These are phyloP conservation scores for Sciaenops ocellatus DNA, from an alignment of 2,797 vertebrate species.

Conservation along the genomic window DNA sequence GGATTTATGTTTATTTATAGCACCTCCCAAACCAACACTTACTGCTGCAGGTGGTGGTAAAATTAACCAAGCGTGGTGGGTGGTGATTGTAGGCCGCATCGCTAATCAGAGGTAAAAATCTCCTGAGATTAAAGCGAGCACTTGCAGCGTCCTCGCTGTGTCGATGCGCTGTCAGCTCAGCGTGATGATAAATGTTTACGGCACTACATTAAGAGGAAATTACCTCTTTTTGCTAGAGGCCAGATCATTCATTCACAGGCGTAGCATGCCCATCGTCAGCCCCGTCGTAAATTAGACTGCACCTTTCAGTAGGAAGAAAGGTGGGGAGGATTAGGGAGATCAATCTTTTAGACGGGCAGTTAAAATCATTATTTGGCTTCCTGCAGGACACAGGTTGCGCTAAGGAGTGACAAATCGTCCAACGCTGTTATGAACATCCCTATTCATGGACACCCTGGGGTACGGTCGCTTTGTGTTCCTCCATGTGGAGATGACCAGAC, in stretches of 20 bases:
- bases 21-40: constrained; percentile 46
- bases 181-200: constrained; percentile 82
- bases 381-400: constrained; percentile 74
- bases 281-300: constrained; percentile 77
- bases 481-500: constrained; percentile 49
- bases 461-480: constrained; percentile 40
- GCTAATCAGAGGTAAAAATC: constrained; percentile 68
- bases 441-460: constrained; percentile 52
- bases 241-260: constrained; percentile 76
- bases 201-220: constrained; percentile 83
- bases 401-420: constrained; percentile 76
- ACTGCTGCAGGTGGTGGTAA: constrained; percentile 40
- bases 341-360: constrained; percentile 79
- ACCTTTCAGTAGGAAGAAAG: constrained; percentile 68
- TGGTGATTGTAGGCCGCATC: constrained; percentile 37
- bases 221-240: constrained; percentile 79
- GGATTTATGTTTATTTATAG: constrained; percentile 49
- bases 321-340: constrained; percentile 76
- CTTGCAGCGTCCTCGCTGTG: constrained; percentile 52
- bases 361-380: constrained; percentile 85
- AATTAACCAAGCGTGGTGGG: constrained; percentile 55
- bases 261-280: constrained; percentile 59
- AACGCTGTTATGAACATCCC: constrained; percentile 73
- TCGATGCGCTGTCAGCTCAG: constrained; percentile 61
- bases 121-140: constrained; percentile 59